Base-by-base conservation (phyloP, 37 sponge, comb jelly and placozoan species). In the Diacarnus erythraeanus region DNA sequence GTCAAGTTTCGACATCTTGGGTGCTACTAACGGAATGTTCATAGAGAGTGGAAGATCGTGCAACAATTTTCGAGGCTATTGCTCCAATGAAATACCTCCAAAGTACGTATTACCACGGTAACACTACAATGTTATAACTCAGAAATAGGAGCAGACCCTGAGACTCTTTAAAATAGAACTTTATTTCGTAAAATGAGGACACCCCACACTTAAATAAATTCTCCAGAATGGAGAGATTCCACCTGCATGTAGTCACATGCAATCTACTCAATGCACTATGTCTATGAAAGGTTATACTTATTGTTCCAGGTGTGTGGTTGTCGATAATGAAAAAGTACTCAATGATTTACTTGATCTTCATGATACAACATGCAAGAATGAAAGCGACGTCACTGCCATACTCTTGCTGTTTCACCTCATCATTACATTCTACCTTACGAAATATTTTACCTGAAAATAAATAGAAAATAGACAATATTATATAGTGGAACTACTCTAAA, bases 1-100 rank as follows among this genome's bases (percentile, higher is more conserved):
- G 30, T 64, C 78, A 64, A 58, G 80, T 33, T 79, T 80, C 39
- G 35, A 37, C 9, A 38, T 71, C 65, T 36, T 82, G 40, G 67
- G 41, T 37, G 38, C 30, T 17, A 29, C 35, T 2, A 59, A 21
- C 21, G 80, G 80, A 36, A 64, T 64, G 34, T 25, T 21, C 64
- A 71, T 74, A 34, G 80, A 57, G 0, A 44, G 88, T 2, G 97
- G 97, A 2, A 56, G 91, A 29, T 83, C 97, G 3, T 96, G 97
- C 59, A 92, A 90, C 66, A 74, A 93, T 59, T 93, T 84, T 63
- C 23, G 57, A 27, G 97, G 97, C 2, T 96, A 96, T 71, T 96
- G 97, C 64, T 73, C 71, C 78, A 33, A 59, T 25, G 31, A 27
- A n/a, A 75, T 33, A 12, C 82, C 82, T 15, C 82, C 74, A 8